Evolutionary conservation across 92 coral and sea anemone genomes (phyloP), one percentile per base, ranked within the genome.

Genomic region (Plumapathes pennacea): DNA sequence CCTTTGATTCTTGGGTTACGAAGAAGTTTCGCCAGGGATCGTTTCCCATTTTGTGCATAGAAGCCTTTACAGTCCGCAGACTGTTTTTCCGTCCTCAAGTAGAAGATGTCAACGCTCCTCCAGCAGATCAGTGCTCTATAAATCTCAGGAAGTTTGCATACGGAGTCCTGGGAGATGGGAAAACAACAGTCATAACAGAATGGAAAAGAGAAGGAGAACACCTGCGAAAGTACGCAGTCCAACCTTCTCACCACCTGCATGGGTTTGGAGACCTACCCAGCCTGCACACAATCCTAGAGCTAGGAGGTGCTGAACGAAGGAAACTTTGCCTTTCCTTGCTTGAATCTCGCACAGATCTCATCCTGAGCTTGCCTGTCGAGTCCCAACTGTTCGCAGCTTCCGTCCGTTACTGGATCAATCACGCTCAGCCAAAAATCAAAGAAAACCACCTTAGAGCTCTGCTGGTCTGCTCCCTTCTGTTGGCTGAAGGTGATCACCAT

Each of bases 91-190:
- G 71, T 33, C 42, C 57, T 25, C 87, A 84, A 38, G 89, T 77
- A 38, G 96, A 91, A 48, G 68, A 83, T 46, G 19, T 71, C 25
- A 44, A 33, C 10, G 72, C 83, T 50, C 28, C 53, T 34, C 83
- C 97, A 0, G 77, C 96, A 15, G 65, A 83, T 28, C 38, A 38
- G 22, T 87, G 86, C 50, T 67, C 88, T 5, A 9, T 20, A 33
- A 45, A 50, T 34, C 62, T 91, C 9, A 71, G 97, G 48, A 64
- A 54, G 44, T 23, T 74, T 27, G 44, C 57, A 25, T 87, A 91
- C 61, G 79, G 64, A 1, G 39, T 87, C 15, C 38, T 83, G 15
- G 57, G 32, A n/a, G 34, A 46, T n/a, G n/a, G n/a, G 21, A 20
- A n/a, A 12, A 22, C 10, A 10, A 36, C 34, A 28, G 34, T 31